These are phyloP conservation scores for Ispidina lecontei DNA, from an alignment of 2,797 vertebrate species.

Conservation along the genomic window DNA sequence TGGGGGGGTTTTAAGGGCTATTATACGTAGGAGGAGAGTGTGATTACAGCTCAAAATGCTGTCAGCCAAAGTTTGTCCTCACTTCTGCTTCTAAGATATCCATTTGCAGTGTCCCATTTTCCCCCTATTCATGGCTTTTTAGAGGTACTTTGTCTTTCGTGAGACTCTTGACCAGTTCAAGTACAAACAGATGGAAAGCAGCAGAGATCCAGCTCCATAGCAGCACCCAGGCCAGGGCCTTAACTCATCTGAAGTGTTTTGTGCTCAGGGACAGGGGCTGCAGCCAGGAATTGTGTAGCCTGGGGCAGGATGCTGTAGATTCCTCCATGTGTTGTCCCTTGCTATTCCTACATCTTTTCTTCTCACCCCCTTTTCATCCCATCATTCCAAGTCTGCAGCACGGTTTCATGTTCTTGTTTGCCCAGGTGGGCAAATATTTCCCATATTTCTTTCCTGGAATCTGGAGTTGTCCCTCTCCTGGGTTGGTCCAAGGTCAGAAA, in stretches of 20 bases:
- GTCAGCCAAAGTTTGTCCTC: conserved; percentile 40
- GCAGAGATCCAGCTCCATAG: conserved; percentile 16
- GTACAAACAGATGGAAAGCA: conserved; percentile 58
- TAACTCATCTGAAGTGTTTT: conserved; percentile 40
- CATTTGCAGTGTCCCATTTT: not conserved
- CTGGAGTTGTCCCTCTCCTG: not conserved
- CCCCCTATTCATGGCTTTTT: not conserved
- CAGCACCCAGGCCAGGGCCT: conserved; percentile 31
- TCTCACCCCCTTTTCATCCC: not conserved
- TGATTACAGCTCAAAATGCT: conserved; percentile 22
- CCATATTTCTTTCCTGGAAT: not conserved
- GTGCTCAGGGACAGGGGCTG: not conserved
- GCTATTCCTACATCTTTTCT: not conserved
- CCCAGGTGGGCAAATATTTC: not conserved
- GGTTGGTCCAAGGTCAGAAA: not conserved
- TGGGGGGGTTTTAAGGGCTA: not conserved
- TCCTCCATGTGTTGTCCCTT: not conserved
- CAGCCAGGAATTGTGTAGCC: conserved; percentile 20
- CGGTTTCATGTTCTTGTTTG: not conserved
- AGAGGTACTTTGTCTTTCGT: conserved; percentile 5
- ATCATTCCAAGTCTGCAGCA: not conserved
- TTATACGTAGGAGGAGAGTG: not conserved
- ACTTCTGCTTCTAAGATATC: conserved; percentile 19
- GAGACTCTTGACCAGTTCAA: conserved; percentile 41
- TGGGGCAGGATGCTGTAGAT: conserved; percentile 4